phyloP scores from a whole-genome alignment of 1,140 invertebrate genomes.

The Sitobion miscanthi region DNA sequence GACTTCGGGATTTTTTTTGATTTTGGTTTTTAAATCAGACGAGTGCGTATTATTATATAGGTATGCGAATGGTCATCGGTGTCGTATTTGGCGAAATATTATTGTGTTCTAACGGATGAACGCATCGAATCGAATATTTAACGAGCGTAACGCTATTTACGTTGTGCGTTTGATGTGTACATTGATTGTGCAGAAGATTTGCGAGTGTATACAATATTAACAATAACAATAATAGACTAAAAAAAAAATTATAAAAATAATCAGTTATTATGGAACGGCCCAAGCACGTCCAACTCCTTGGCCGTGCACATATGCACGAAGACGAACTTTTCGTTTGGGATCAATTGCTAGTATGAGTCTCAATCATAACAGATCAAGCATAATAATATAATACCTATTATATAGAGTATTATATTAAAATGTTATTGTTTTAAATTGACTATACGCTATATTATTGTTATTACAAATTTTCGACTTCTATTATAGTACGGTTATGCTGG shows the following conservation, averaged over 20 bases:
- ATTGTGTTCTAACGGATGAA: no score
- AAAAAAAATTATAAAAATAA: not conserved
- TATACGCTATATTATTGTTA: not conserved
- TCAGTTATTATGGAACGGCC: not conserved
- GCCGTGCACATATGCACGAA: not conserved
- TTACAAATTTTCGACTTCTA: not conserved
- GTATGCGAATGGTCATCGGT: no score
- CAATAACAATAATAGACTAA: not conserved
- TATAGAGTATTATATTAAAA: no score
- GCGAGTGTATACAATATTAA: not conserved
- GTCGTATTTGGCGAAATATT: no score
- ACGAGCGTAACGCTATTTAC: not conserved
- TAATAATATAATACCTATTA: no score
- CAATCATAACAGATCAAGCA: no score
- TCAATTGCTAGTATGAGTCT: not conserved
- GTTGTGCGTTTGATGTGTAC: not conserved
- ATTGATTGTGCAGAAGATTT: not conserved
- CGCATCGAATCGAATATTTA: not conserved
- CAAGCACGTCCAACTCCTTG: not conserved
- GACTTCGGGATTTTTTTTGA: no score
- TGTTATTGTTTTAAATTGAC: no score
- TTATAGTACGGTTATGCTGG: not conserved
- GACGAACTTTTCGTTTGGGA: not conserved
- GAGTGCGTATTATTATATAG: no score
- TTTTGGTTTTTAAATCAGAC: no score